phyloP scores from a whole-genome alignment of 1,140 invertebrate species.

The Catajapyx aquilonaris region DNA sequence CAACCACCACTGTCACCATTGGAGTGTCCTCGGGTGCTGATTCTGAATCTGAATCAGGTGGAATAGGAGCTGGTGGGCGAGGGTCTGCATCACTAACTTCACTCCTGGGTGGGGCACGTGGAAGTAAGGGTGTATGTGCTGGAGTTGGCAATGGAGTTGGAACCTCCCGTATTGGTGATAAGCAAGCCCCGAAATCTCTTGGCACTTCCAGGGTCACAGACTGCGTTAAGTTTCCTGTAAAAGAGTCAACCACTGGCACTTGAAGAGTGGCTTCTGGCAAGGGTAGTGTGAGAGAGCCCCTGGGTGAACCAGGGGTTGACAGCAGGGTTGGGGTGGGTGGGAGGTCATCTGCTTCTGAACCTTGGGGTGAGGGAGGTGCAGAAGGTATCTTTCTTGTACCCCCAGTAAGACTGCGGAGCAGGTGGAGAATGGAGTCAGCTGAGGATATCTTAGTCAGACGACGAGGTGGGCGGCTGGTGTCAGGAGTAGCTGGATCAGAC shows the following conservation, averaged over 20 bases:
- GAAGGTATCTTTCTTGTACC: neutral
- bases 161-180: neutral
- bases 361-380: neutral
- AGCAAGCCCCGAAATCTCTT: neutral
- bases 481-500: neutral
- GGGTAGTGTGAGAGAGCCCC: neutral
- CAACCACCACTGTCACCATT: neutral
- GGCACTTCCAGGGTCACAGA: neutral
- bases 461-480: neutral
- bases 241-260: too few species aligned
- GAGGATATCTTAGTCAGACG: neutral
- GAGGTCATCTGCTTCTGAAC: neutral
- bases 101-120: neutral
- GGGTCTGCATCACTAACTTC: too few species aligned
- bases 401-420: neutral
- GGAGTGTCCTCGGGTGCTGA: neutral
- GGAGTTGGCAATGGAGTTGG: neutral
- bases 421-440: neutral
- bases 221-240: too few species aligned
- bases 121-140: neutral
- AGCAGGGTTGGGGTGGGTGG: neutral
- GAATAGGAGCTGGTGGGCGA: too few species aligned
- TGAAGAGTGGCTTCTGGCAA: too few species aligned
- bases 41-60: too few species aligned
- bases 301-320: neutral